Conservation (phyloP, 2,888 invertebrate genomes). For the Monoplex corrugatus region DNA sequence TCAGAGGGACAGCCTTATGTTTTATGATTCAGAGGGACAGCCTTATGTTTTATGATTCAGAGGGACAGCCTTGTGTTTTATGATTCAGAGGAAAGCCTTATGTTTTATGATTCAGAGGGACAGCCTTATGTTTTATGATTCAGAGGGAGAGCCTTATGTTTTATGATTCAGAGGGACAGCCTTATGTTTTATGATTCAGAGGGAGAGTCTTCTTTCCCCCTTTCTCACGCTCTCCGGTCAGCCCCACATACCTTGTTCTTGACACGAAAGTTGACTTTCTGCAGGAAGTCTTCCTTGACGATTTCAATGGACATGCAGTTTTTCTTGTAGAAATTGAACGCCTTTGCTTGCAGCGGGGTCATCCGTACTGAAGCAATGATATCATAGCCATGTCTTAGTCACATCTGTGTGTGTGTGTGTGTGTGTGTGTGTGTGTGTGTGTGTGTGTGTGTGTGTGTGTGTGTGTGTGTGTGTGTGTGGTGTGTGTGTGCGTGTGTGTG, state of each 20-base stretch:
- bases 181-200: no score
- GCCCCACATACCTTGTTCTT: slow-evolving; percentile 78
- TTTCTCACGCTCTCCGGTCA: slow-evolving; percentile 63
- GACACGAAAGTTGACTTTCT: slow-evolving; percentile 81
- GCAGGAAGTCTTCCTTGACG: slow-evolving; percentile 79
- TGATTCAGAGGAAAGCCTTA: no score
- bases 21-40: no score
- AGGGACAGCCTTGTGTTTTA: no score
- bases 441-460: slow-evolving; percentile 30
- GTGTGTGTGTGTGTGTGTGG: background rate
- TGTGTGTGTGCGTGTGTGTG: background rate
- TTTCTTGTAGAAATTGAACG: slow-evolving; percentile 79
- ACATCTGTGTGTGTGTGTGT: background rate
- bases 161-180: no score
- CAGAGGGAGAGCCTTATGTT: no score
- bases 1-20: no score
- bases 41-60: no score
- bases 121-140: no score
- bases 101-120: no score
- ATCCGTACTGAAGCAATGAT: slow-evolving; percentile 67
- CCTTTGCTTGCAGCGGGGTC: slow-evolving; percentile 73
- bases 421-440: background rate
- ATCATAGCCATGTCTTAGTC: background rate
- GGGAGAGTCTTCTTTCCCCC: slow-evolving; percentile 78
- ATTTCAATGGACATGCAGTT: slow-evolving; percentile 80